Base-by-base conservation (phyloP, 2,113 vertebrate genomes). In the Macaca nemestrina region DNA sequence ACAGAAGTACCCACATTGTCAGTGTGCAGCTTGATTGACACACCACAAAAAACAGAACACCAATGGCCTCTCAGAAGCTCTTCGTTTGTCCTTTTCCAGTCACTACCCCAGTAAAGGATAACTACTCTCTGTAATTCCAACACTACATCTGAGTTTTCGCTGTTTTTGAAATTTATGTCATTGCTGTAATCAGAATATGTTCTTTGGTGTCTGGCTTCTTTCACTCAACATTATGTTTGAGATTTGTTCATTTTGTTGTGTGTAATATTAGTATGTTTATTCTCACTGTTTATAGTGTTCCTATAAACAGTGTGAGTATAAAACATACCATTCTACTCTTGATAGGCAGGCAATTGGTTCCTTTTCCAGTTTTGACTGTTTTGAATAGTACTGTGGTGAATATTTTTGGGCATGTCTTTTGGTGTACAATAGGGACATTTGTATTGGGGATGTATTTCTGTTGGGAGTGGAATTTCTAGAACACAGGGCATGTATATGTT, bases 201-300 rank as follows among this genome's bases (percentile, higher is more conserved):
- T 93, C 86, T 59, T 88, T 27, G 8, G 38, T 55, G 1, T 83
- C 43, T 82, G 59, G 16, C 45, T 88, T 91, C 70, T 95, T 81
- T 92, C n/a, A 72, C 11, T 10, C 10, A 43, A 52, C 8, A 45
- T 84, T 45, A 17, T 78, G 18, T 38, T 25, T 89, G 52, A 48
- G 59, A 89, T 76, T 52, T 59, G 45, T 52, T 45, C 40, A 61
- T 72, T 27, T 43, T 75, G 32, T n/a, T 86, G 20, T 35, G 14
- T 89, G 16, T n/a, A 68, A 27, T 1, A 20, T 90, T 90, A 67
- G 18, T 75, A 55, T 12, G 38, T 14, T 48, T 16, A 55, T 32
- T 64, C 22, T 90, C 27, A 22, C 13, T 38, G 3, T 92, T 88
- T 83, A 85, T 18, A 23, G 17, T 92, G 38, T 72, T 92, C 35